Conservation (phyloP, 2,113 vertebrate genomes). For the Cacatua alba region DNA sequence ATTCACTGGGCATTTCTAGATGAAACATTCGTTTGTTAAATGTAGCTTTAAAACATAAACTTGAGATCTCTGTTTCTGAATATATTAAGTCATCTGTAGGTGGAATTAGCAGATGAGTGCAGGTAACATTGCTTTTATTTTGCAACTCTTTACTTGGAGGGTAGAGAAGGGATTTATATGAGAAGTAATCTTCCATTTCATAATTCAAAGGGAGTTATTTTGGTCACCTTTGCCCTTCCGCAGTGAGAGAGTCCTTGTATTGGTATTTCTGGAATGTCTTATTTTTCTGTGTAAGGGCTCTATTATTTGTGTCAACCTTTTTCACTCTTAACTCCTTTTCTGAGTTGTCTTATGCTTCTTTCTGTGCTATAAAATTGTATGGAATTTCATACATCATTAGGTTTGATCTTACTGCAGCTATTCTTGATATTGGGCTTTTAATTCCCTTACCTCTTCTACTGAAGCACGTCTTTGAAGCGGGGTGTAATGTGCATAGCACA, state of each 20-base stretch:
- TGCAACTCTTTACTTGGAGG: not conserved
- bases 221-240: not conserved
- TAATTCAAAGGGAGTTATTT: not conserved
- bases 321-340: not conserved
- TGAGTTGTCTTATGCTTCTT: not conserved
- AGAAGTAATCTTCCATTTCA: not conserved
- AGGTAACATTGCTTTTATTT: not conserved
- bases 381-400: slow-evolving; percentile 7
- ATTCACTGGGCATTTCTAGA: not conserved
- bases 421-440: slow-evolving; percentile 6
- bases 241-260: not conserved
- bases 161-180: not conserved
- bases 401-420: slow-evolving; percentile 11
- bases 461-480: not conserved
- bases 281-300: not conserved
- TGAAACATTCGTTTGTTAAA: not conserved
- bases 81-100: not conserved
- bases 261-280: not conserved
- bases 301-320: not conserved
- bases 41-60: not conserved
- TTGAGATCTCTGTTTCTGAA: not conserved
- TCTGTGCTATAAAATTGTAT: not conserved
- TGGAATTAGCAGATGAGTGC: not conserved
- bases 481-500: not conserved
- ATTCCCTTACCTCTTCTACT: slow-evolving; percentile 8